Base-by-base conservation (phyloP, 1,140 invertebrate species). In the Diuraphis noxia region DNA sequence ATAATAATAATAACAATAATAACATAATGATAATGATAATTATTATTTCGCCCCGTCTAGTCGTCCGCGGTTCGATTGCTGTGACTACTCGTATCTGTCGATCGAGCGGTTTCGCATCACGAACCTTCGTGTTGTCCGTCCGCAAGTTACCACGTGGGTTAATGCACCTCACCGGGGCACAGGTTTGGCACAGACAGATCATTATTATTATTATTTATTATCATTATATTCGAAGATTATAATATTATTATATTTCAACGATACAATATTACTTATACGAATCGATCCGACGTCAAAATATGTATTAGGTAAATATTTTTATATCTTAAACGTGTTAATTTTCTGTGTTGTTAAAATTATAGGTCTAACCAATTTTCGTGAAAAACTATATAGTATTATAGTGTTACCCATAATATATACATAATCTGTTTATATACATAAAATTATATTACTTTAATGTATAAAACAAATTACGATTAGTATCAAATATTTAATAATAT, bases 41-140 rank as follows among this genome's bases (percentile, higher is more conserved):
- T n/a, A n/a, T n/a, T n/a, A n/a, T 79, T 79, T 86, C 36, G 49
- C 56, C 41, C 7, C 21, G 17, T 34, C 36, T 6, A 34, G 8
- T 13, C 85, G 13, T 77, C 85, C 19, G 52, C 23, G 46, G 52
- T 13, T 89, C 52, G 36, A 41, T 88, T 38, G 21, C 52, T 34
- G 81, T n/a, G 56, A 72, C 56, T 72, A n/a, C n/a, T n/a, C n/a
- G n/a, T n/a, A 41, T 84, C 38, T n/a, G 84, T 49, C 43, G 84
- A 49, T 49, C 84, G 84, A 49, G 25, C 43, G 17, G 84, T 49
- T 86, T 86, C 84, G 84, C 84, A 49, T 86, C 84, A 86, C 84
- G 84, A 49, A 86, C 43, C 41, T 86, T 86, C 84, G 84, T 86
- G 84, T 85, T 85, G 82, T 85, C 77, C 36, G 79, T 40, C 4